Evolutionary conservation across 2,888 invertebrate species (phyloP).

Genomic region (Catocala sponsa): DNA sequence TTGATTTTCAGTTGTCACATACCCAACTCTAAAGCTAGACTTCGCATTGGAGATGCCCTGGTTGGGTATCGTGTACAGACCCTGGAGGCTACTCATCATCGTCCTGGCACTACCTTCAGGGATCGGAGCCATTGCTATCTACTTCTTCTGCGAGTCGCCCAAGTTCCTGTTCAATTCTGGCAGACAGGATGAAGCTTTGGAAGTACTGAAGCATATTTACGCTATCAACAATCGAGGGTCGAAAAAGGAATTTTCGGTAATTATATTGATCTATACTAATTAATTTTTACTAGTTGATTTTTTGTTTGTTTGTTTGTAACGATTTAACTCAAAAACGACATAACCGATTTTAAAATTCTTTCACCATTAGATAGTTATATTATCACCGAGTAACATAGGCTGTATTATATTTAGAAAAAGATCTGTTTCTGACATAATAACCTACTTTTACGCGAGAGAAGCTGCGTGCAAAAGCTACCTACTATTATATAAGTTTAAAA

Average conservation of each 20-base stretch:
- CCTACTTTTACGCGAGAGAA: no score
- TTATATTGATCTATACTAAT: conserved; percentile 2
- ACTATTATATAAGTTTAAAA: no score
- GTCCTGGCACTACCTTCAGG: conserved; percentile 75
- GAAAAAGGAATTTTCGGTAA: conserved; percentile 69
- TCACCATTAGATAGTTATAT: no score
- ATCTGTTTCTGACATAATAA: no score
- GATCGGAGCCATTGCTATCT: conserved; percentile 87
- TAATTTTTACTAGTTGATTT: no score
- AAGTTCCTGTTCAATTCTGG: conserved; percentile 91
- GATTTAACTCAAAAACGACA: no score
- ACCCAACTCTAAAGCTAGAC: conserved; percentile 89
- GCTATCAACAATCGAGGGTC: conserved; percentile 65
- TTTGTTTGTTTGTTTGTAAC: no score
- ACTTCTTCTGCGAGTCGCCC: conserved; percentile 92
- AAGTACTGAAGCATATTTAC: conserved; percentile 74
- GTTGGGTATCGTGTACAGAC: conserved; percentile 88
- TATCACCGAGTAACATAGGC: no score
- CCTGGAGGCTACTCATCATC: conserved; percentile 93
- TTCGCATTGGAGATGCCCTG: conserved; percentile 74
- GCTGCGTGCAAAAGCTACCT: no score
- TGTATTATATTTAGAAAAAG: no score
- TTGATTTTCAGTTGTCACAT: conserved; percentile 88
- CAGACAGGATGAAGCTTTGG: conserved; percentile 88
- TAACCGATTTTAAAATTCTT: no score